Percentiles rank a stretch among this genome's conserved stretches.
These are phyloP conservation scores for Nesometra sesokonis DNA, from an alignment of 35 echinoderm and acorn worm genomes.

Conservation along the genomic window DNA sequence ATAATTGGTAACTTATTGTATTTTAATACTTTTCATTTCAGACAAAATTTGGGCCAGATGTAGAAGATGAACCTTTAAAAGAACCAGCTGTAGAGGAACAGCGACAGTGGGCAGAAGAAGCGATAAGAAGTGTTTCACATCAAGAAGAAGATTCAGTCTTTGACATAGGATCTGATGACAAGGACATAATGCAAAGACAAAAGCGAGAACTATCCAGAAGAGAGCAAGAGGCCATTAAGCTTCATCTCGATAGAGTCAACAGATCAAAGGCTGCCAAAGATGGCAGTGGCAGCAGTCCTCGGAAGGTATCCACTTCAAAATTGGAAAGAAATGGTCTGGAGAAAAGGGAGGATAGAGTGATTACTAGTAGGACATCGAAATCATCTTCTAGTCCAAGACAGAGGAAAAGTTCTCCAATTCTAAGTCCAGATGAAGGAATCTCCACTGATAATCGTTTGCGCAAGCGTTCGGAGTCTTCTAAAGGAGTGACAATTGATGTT, in stretches of 20 bases:
- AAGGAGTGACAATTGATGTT: background rate
- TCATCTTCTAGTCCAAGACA: background rate
- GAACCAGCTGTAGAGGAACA: background rate
- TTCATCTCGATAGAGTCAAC: background rate
- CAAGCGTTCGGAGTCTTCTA: background rate
- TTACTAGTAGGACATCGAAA: background rate
- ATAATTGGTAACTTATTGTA: background rate
- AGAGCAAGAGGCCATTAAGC: background rate
- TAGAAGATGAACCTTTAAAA: background rate
- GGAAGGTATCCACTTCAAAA: background rate
- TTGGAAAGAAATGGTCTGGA: background rate
- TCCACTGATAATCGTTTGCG: background rate
- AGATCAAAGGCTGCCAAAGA: background rate
- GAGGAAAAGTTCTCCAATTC: background rate
- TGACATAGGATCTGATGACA: background rate
- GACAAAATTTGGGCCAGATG: background rate
- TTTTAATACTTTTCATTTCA: background rate
- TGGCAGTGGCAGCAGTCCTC: background rate
- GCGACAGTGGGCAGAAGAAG: background rate
- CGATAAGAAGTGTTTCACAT: background rate
- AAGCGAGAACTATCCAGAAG: background rate
- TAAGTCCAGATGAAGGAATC: background rate
- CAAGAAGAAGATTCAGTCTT: background rate
- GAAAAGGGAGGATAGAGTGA: background rate
- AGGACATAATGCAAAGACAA: background rate